phyloP scores from a whole-genome alignment of 2,113 vertebrate genomes.

The Hydrolagus affinis region DNA sequence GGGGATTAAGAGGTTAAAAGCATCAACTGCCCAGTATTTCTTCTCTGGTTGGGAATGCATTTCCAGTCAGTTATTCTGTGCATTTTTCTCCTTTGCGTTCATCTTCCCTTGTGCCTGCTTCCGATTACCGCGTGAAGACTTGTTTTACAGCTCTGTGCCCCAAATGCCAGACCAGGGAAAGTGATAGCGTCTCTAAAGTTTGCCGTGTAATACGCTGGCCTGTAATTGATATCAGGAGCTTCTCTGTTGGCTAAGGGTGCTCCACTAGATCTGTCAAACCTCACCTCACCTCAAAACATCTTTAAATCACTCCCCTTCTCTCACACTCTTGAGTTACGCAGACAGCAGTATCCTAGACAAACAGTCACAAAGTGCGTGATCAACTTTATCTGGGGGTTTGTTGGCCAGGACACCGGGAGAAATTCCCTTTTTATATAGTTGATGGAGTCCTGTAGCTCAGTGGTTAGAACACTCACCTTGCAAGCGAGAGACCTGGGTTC shows the following conservation, averaged over 20 bases:
- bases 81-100: slow-evolving; percentile 15
- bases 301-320: neutral
- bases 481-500: too few species aligned
- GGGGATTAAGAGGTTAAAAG: slow-evolving; percentile 7
- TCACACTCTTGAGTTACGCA: neutral
- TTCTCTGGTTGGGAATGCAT: neutral
- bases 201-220: neutral
- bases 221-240: neutral
- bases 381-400: too few species aligned
- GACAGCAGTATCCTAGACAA: neutral
- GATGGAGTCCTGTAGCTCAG: too few species aligned
- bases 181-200: neutral
- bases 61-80: neutral
- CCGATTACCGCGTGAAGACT: slow-evolving; percentile 13
- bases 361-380: too few species aligned
- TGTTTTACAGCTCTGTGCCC: neutral
- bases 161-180: neutral
- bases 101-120: slow-evolving; percentile 14
- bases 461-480: too few species aligned
- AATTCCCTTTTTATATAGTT: too few species aligned
- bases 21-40: neutral
- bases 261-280: neutral
- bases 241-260: neutral
- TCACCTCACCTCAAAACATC: neutral
- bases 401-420: too few species aligned